These are phyloP conservation scores for Parasteatoda lunata DNA, from an alignment of 2,888 invertebrate genomes.

Conservation along the genomic window DNA sequence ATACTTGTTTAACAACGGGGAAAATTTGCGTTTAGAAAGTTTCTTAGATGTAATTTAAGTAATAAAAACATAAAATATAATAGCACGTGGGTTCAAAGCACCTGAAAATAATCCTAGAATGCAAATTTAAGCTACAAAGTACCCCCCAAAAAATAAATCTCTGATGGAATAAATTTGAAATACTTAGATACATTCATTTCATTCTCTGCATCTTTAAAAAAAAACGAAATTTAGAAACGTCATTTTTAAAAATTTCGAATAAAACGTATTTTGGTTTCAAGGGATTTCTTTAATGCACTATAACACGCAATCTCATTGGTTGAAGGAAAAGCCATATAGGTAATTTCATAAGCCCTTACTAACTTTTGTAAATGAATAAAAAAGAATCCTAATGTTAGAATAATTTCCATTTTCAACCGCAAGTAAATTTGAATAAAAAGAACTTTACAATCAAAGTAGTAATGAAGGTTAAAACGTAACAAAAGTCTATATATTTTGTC, in stretches of 20 bases:
- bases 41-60: no score
- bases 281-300: neutral
- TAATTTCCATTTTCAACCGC: conserved; percentile 38
- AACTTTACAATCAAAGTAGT: neutral
- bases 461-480: conserved; percentile 3
- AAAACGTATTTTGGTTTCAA: neutral
- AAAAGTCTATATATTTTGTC: conserved; percentile 1
- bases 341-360: neutral
- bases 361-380: neutral
- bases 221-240: neutral
- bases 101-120: no score
- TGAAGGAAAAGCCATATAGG: no score
- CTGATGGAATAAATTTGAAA: neutral
- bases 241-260: conserved; percentile 2
- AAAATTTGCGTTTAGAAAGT: no score
- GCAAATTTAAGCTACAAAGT: neutral
- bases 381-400: conserved; percentile 10
- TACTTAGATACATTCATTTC: neutral
- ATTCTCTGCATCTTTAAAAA: neutral
- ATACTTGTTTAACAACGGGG: no score
- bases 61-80: no score
- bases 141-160: neutral
- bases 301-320: neutral
- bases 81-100: no score
- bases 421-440: neutral